These are phyloP conservation scores for Dendrocopos noguchii DNA, from an alignment of 2,113 vertebrate genomes.

Conservation along the genomic window DNA sequence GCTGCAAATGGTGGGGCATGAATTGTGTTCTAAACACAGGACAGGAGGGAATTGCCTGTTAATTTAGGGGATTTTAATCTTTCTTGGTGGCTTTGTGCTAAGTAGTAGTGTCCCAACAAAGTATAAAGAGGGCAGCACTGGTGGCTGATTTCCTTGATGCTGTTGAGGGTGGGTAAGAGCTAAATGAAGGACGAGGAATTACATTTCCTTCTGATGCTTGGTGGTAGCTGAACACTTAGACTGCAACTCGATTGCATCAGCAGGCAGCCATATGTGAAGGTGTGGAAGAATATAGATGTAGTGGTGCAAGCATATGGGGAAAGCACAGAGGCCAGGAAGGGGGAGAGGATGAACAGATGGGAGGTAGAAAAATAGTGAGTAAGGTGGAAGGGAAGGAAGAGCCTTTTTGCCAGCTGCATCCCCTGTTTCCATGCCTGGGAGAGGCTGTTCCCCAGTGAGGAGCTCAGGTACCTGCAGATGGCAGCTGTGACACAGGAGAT, in stretches of 20 bases:
- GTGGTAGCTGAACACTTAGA: not conserved
- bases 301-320: not conserved
- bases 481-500: not conserved
- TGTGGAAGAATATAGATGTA: not conserved
- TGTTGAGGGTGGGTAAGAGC: not conserved
- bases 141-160: not conserved
- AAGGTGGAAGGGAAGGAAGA: not conserved
- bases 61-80: not conserved
- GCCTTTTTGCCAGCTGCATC: not conserved
- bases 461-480: not conserved
- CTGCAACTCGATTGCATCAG: not conserved
- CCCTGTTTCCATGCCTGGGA: not conserved
- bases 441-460: not conserved
- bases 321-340: not conserved
- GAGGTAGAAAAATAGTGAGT: not conserved
- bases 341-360: not conserved
- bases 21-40: not conserved
- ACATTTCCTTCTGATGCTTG: not conserved
- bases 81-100: not conserved
- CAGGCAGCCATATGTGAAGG: not conserved
- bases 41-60: fast-evolving
- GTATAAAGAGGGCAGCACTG: not conserved
- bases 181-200: not conserved
- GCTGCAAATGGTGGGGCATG: not conserved
- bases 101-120: not conserved